Conservation (phyloP, 2,113 vertebrate genomes). For the human (Homo sapiens) region GRCh38 chr4:45253001-45253500, state of each 20-base stretch:
- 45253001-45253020: neutral
- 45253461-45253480: neutral
- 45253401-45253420: neutral
- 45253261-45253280: neutral
- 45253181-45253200: neutral
- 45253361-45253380: neutral
- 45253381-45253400: neutral
- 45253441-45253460: no score
- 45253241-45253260: neutral
- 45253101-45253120: neutral
- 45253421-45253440: neutral
- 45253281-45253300: neutral
- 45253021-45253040: neutral
- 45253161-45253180: neutral
- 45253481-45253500: neutral
- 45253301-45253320: neutral
- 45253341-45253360: neutral
- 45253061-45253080: neutral
- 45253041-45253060: neutral
- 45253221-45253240: neutral
- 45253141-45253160: neutral
- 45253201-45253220: neutral
- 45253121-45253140: neutral
- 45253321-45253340: neutral
- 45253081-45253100: neutral